Evolutionary conservation across 1,140 invertebrate species (phyloP).

Genomic region (Drosophila trapezifrons): DNA sequence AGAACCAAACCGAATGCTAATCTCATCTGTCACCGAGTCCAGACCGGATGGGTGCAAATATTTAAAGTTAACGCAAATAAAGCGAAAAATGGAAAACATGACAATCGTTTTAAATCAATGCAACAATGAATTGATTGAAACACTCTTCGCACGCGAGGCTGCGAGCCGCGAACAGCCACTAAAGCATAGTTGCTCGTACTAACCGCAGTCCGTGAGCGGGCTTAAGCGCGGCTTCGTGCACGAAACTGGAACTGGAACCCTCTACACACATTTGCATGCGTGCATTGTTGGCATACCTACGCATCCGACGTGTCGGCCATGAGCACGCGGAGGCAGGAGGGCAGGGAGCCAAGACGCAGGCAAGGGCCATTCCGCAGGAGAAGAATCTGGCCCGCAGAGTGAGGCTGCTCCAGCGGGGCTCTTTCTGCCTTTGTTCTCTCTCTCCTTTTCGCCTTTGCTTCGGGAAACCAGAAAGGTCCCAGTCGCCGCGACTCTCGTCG

Average conservation of each 20-base stretch:
- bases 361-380: slow-evolving; percentile 17
- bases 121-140: slow-evolving; percentile 77
- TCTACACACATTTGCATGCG: slow-evolving; percentile 74
- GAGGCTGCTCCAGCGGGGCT: slow-evolving; percentile 5
- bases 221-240: slow-evolving; percentile 8
- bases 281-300: slow-evolving; percentile 83
- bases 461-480: slow-evolving; percentile 27
- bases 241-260: slow-evolving; percentile 50
- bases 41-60: slow-evolving; percentile 29
- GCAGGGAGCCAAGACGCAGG: slow-evolving; percentile 4
- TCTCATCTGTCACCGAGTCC: slow-evolving; percentile 2
- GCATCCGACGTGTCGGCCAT: slow-evolving; percentile 64
- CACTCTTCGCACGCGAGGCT: slow-evolving; percentile 71
- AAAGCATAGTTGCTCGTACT: slow-evolving; percentile 42
- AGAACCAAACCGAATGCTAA: neutral
- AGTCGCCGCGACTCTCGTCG: neutral
- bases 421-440: slow-evolving; percentile 12
- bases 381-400: slow-evolving; percentile 28
- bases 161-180: slow-evolving; percentile 19
- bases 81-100: slow-evolving; percentile 59
- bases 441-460: neutral
- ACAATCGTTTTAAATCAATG: slow-evolving; percentile 80
- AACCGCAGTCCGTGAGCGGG: neutral
- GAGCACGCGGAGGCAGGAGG: slow-evolving; percentile 17
- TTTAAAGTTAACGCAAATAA: slow-evolving; percentile 48